phyloP scores from a whole-genome alignment of 2,113 vertebrate genomes.

The Alosa alosa region DNA sequence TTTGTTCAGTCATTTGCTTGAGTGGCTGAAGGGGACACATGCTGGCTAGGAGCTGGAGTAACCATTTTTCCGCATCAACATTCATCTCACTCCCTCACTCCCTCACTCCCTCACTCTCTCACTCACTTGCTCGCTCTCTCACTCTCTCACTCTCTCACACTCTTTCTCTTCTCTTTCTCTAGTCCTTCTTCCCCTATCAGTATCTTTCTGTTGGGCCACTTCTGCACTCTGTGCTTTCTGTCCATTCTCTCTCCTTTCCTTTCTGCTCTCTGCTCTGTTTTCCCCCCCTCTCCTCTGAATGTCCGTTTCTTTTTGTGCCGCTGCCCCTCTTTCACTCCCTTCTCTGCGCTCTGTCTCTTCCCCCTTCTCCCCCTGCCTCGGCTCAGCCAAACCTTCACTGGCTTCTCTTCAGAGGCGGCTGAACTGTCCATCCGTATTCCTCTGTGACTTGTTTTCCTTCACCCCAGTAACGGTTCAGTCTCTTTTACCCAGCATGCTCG shows the following conservation, averaged over 20 bases:
- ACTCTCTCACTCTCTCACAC: too few species aligned
- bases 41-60: neutral
- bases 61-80: neutral
- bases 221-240: neutral
- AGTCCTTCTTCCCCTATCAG: neutral
- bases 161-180: neutral
- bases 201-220: neutral
- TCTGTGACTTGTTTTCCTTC: slow-evolving; percentile 15
- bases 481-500: neutral
- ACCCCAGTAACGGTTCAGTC: slow-evolving; percentile 12
- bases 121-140: neutral
- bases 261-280: neutral
- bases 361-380: neutral
- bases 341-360: neutral
- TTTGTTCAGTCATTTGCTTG: neutral
- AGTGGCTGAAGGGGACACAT: neutral
- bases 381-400: neutral
- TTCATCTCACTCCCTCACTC: neutral
- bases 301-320: neutral
- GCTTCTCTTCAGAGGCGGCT: neutral
- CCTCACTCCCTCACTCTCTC: neutral
- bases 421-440: slow-evolving; percentile 11
- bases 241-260: neutral
- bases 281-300: neutral
- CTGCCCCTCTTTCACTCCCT: neutral